Evolutionary conservation across 1,140 invertebrate species (phyloP), one percentile per base, ranked within the genome.

Genomic region (Tenebrio molitor): DNA sequence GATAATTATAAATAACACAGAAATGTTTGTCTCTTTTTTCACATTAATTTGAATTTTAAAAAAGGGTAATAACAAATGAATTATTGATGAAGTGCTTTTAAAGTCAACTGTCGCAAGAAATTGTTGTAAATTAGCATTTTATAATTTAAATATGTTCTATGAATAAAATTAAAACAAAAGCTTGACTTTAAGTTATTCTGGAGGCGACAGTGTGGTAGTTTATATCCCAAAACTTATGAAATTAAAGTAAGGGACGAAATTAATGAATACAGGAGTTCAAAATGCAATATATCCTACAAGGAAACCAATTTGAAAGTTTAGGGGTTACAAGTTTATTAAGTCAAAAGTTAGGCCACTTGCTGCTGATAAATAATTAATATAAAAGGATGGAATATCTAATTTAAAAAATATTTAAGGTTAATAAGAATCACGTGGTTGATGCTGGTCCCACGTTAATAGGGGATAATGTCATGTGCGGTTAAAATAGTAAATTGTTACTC

Each of bases 321-420:
- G 36, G 12, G 12, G 36, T 39, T 39, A 39, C 36, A 39, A 39
- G 36, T 39, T 39, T 39, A 39, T 39, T 39, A 53, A 21, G 19
- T 53, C 17, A 53, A 53, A 19, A n/a, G 46, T 53, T 53, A 19
- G 19, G 2, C 21, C 25, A 58, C 5, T 39, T 39, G 5, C 5
- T 58, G 10, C 23, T 58, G 10, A 33, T 25, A 53, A 53, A 53
- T 23, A 53, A 46, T 46, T 46, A 15, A 46, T 17, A 46, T 46
- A 16, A 12, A 46, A 7, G 42, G 1, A 46, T 17, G 42, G 4
- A 46, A 46, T 16, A 46, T n/a, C n/a, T n/a, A n/a, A n/a, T n/a
- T n/a, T n/a, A 25, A 58, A 29, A 58, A 29, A 39, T 8, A 39
- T 5, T 33, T 5, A 33, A 23, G 25, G 3, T 29, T 29, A 4